Percentiles rank a stretch among this genome's conserved stretches.
Conservation (phyloP, 92 coral and sea anemone species). For the Blastomussa wellsi region DNA sequence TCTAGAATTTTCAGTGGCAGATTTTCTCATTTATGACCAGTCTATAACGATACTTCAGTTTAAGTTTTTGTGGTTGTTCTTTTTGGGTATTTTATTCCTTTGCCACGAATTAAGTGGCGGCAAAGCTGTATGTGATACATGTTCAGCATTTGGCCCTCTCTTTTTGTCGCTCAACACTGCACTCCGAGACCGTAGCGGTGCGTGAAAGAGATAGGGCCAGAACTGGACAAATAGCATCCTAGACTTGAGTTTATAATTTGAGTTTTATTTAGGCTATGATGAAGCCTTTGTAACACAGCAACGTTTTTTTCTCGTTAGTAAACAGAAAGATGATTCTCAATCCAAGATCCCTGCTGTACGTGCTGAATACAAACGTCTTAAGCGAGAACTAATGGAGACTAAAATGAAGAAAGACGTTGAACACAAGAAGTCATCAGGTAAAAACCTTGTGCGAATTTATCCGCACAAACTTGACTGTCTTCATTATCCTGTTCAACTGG, state of each 20-base stretch:
- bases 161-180: too few species aligned
- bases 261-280: neutral
- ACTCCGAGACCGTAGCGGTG: too few species aligned
- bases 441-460: neutral
- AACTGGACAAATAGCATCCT: neutral
- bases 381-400: constrained; percentile 71
- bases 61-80: too few species aligned
- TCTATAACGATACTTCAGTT: too few species aligned
- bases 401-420: constrained; percentile 47
- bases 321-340: constrained; percentile 25
- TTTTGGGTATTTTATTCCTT: too few species aligned
- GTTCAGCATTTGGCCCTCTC: too few species aligned
- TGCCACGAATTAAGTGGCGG: too few species aligned
- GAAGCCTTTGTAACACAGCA: neutral
- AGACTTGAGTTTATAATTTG: neutral
- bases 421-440: constrained; percentile 33
- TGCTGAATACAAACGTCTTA: constrained; percentile 72
- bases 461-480: neutral
- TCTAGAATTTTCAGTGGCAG: neutral
- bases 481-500: too few species aligned
- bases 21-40: neutral
- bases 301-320: constrained; percentile 19
- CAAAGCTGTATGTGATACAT: too few species aligned
- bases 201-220: neutral
- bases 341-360: constrained; percentile 13